Evolutionary conservation across 2,888 invertebrate genomes (phyloP).

Genomic region (Drepana falcataria): DNA sequence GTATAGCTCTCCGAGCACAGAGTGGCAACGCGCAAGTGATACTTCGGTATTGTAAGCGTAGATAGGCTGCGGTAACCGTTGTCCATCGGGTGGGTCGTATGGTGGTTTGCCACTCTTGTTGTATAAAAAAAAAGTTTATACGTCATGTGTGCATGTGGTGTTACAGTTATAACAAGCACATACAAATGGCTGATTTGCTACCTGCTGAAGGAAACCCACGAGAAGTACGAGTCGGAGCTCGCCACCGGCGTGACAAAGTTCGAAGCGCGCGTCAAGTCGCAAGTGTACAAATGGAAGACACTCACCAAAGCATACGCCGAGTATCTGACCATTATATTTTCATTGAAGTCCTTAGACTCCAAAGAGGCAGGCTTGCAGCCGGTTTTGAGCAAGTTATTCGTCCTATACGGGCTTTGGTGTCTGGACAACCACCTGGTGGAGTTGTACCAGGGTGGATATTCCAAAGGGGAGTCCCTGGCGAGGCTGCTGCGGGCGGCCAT

Average conservation of each 20-base stretch:
- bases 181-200: slow-evolving; percentile 93
- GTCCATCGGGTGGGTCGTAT: too few species aligned
- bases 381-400: slow-evolving; percentile 69
- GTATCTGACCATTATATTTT: slow-evolving; percentile 78
- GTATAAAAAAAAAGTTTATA: too few species aligned
- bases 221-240: slow-evolving; percentile 77
- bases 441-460: slow-evolving; percentile 84
- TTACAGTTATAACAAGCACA: slow-evolving; percentile 82
- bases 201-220: slow-evolving; percentile 84
- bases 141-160: slow-evolving; percentile 1
- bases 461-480: slow-evolving; percentile 74
- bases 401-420: slow-evolving; percentile 62
- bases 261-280: slow-evolving; percentile 87
- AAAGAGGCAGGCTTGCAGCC: slow-evolving; percentile 54
- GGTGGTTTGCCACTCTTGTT: too few species aligned
- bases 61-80: too few species aligned
- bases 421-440: slow-evolving; percentile 85
- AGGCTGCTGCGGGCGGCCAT: slow-evolving; percentile 82
- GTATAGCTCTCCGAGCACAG: too few species aligned
- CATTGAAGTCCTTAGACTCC: slow-evolving; percentile 61
- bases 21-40: too few species aligned
- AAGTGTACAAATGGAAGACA: slow-evolving; percentile 88
- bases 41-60: too few species aligned
- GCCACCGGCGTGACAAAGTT: slow-evolving; percentile 82
- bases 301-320: slow-evolving; percentile 89